Conservation (phyloP, 2,888 invertebrate species). For the Mechanitis mazaeus region DNA sequence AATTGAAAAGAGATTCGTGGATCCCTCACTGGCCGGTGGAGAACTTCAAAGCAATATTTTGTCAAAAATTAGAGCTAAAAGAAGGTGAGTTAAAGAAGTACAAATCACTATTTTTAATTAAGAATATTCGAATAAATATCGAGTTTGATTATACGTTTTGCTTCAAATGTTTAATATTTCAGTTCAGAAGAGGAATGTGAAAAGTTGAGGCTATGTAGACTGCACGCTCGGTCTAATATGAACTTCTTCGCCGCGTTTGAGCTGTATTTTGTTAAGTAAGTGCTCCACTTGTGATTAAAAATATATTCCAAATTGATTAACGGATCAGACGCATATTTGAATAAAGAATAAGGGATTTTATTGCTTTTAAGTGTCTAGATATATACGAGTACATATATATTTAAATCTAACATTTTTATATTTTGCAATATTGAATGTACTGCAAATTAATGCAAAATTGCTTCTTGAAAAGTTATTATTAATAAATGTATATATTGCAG, state of each 20-base stretch:
- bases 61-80: conserved; percentile 51
- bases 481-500: conserved; percentile 36
- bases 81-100: conserved; percentile 41
- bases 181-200: conserved; percentile 57
- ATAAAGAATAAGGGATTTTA: too few relatives aligned
- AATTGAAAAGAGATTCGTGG: conserved; percentile 51
- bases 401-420: too few relatives aligned
- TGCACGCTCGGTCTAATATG: conserved; percentile 54
- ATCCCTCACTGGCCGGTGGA: conserved; percentile 47
- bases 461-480: too few relatives aligned
- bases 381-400: too few relatives aligned
- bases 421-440: too few relatives aligned
- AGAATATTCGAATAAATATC: too few relatives aligned
- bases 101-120: too few relatives aligned
- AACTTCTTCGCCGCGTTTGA: conserved; percentile 61
- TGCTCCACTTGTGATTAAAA: conserved; percentile 11
- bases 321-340: too few relatives aligned
- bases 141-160: too few relatives aligned
- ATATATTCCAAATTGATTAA: too few relatives aligned
- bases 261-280: conserved; percentile 71
- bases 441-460: too few relatives aligned
- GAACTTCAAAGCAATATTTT: conserved; percentile 35
- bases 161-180: conserved; percentile 7
- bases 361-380: too few relatives aligned
- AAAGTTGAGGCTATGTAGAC: conserved; percentile 54